Percentiles rank a stretch among this genome's conserved stretches.
Evolutionary conservation across 2,113 vertebrate species (phyloP).

Genomic region (Xiphias gladius): DNA sequence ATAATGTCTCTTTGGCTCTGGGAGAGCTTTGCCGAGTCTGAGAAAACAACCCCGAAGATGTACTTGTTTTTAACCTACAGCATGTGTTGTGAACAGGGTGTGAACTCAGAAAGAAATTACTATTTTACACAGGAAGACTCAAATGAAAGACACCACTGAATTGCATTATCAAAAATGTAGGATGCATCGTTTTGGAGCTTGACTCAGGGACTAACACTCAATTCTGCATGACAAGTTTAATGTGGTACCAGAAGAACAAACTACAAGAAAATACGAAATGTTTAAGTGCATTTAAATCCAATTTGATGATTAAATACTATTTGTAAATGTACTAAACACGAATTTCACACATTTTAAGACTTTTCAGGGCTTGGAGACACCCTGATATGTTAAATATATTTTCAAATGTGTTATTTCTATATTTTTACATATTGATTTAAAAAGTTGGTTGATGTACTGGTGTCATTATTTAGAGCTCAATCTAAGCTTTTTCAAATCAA

Average conservation of each 20-base stretch:
- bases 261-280: not conserved
- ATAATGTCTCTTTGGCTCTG: not conserved
- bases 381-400: too few species aligned
- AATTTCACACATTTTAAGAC: too few species aligned
- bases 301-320: not conserved
- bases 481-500: too few species aligned
- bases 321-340: not conserved
- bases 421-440: not conserved
- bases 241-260: not conserved
- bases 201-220: not conserved
- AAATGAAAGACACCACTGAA: not conserved
- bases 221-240: not conserved
- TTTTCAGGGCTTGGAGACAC: too few species aligned
- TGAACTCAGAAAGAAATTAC: too few species aligned
- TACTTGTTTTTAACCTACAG: too few species aligned
- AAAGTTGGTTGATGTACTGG: not conserved
- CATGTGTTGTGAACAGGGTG: not conserved
- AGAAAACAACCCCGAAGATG: too few species aligned
- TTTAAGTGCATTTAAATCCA: not conserved
- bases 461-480: too few species aligned
- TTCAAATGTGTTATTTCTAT: not conserved
- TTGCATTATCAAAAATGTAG: constrained; percentile 22
- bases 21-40: too few species aligned
- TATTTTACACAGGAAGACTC: too few species aligned
- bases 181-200: not conserved